Evolutionary conservation across 2,113 vertebrate genomes (phyloP).

Genomic region (Cyrtonyx montezumae): DNA sequence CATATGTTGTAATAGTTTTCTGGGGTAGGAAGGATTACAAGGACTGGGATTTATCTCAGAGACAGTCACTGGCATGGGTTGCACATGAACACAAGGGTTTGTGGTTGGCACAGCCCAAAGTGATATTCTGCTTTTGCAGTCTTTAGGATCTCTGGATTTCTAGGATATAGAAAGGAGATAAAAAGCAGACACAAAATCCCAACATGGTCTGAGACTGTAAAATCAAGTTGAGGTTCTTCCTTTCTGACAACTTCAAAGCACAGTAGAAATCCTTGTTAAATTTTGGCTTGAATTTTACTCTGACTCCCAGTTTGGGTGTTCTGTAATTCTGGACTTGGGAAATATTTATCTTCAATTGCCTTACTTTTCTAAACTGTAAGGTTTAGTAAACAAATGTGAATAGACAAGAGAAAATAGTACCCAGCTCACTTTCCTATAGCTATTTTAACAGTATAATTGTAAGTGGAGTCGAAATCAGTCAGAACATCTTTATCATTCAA

Average conservation of each 20-base stretch:
- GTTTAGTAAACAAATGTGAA: neutral
- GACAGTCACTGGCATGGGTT: neutral
- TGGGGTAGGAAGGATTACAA: neutral
- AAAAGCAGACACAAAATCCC: neutral
- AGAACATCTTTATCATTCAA: neutral
- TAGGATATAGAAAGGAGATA: neutral
- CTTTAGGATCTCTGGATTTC: neutral
- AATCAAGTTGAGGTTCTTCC: neutral
- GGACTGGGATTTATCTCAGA: neutral
- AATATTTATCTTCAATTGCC: neutral
- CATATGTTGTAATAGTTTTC: neutral
- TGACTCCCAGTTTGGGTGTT: neutral
- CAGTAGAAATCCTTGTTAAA: neutral
- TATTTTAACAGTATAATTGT: neutral
- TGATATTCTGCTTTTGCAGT: neutral
- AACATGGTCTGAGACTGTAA: neutral
- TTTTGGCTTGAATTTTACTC: neutral
- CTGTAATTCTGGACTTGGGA: neutral
- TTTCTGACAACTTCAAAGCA: neutral
- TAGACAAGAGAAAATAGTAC: neutral
- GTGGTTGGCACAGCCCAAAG: neutral
- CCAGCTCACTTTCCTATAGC: neutral
- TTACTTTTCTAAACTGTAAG: neutral
- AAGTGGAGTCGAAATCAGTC: neutral
- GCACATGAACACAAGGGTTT: neutral